Evolutionary conservation across 2,113 vertebrate genomes (phyloP), one percentile per base, ranked within the genome.

Genomic region (Siphamia tubifer): DNA sequence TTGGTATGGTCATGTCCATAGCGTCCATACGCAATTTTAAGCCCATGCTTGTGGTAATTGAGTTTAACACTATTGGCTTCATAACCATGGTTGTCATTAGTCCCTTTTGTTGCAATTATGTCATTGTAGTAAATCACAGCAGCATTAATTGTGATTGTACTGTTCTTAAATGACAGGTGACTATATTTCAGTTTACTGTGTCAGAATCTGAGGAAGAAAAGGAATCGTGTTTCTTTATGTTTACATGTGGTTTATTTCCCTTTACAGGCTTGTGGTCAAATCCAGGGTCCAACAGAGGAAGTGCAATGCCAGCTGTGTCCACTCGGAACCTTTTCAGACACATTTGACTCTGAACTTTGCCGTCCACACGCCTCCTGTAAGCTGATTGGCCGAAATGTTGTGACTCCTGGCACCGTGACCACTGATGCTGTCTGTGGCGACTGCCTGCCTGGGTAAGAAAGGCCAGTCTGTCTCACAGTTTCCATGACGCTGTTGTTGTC

Each of bases 401-500:
- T 61, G 30, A 83, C 47, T 0, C 64, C 76, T 0, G 95, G 94
- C 49, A 95, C 90, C 0, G 42, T 66, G 0, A 66, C 11, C 4
- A 87, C 72, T 0, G 93, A 97, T 40, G 77, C 90, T 0, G 36
- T 61, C 4, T 99, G 96, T 44, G 95, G 96, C 52, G 79, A 51
- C 71, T 99, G 96, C 81, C 83, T 93, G 80, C 77, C 83, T 0
- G 95, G 96, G 97, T 98, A 84, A 60, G 71, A 6, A 32, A 2
- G 11, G 42, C 15, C 24, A 6, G 12, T 12, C 19, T 52, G 44
- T 52, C 23, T 62, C 31, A 40, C 13, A 16, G 25, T 28, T 34
- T 24, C 16, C 27, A 4, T 19, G 2, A 21, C 16, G 21, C 12
- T 56, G 34, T 19, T 36, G 8, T 13, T 13, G 9, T 21, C 21